Percentiles rank a stretch among this genome's conserved stretches.
Evolutionary conservation across 2,888 invertebrate species (phyloP).

Genomic region (Poecilobothrus nobilitatus): DNA sequence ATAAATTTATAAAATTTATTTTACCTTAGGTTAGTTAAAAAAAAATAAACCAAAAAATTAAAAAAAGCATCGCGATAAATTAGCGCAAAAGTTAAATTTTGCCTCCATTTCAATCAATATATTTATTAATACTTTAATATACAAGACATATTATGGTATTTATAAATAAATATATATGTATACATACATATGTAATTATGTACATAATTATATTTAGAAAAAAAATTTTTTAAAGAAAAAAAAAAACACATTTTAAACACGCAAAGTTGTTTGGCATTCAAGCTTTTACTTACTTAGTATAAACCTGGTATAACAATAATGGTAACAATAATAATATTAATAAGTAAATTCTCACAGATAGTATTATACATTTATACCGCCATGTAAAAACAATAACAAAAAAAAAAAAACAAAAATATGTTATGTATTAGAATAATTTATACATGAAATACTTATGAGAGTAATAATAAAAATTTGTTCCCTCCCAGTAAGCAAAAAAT

Average conservation of each 20-base stretch:
- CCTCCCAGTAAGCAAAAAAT: not conserved
- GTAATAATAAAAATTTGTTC: too few relatives aligned
- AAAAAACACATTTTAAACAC: not conserved
- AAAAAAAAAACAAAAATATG: too few relatives aligned
- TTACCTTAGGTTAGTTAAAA: not conserved
- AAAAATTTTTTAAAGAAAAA: not conserved
- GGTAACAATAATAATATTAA: not conserved
- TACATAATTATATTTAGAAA: not conserved
- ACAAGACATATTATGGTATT: too few relatives aligned
- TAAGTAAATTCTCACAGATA: not conserved
- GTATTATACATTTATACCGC: not conserved
- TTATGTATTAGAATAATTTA: too few relatives aligned
- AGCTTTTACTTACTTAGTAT: constrained; percentile 6
- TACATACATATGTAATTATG: not conserved
- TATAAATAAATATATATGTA: not conserved
- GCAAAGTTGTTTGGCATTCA: constrained; percentile 6
- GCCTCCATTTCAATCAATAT: constrained; percentile 6
- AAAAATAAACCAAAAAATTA: too few relatives aligned
- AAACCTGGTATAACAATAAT: not conserved
- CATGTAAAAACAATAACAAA: not conserved
- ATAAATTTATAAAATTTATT: not conserved
- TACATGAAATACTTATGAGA: too few relatives aligned
- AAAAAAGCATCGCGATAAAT: not conserved
- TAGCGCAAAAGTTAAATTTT: not conserved
- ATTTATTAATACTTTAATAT: not conserved